These are phyloP conservation scores for Nothocercus nigrocapillus DNA, from an alignment of 2,113 vertebrate species.

Conservation along the genomic window DNA sequence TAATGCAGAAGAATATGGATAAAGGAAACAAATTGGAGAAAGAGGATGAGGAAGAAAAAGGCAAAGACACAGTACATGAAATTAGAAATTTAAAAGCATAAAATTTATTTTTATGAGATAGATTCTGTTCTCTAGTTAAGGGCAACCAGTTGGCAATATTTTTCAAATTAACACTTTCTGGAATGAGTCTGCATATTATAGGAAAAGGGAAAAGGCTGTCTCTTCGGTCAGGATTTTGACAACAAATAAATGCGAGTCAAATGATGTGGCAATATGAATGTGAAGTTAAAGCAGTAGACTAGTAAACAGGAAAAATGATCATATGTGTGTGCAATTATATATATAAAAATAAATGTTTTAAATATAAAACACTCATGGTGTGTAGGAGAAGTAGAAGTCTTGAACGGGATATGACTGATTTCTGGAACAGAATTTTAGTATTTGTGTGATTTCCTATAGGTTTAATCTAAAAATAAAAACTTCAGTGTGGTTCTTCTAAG, in stretches of 20 bases:
- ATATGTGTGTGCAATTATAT: no score
- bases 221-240: no score
- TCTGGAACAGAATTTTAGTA: neutral
- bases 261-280: no score
- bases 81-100: neutral
- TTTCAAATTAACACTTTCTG: neutral
- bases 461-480: neutral
- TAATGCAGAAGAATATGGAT: neutral
- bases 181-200: neutral
- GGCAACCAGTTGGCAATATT: neutral
- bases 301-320: no score
- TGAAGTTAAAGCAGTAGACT: no score
- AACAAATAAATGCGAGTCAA: no score
- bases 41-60: neutral
- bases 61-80: neutral
- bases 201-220: no score
- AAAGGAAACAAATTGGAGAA: neutral
- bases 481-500: no score
- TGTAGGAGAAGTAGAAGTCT: no score
- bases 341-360: no score
- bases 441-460: neutral
- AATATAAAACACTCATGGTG: no score
- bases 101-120: fast-evolving
- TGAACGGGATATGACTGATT: neutral
- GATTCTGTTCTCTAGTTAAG: neutral